Percentiles rank a stretch among this genome's conserved stretches.
These are phyloP conservation scores for Sesia bembeciformis DNA, from an alignment of 2,888 invertebrate genomes.

Conservation along the genomic window DNA sequence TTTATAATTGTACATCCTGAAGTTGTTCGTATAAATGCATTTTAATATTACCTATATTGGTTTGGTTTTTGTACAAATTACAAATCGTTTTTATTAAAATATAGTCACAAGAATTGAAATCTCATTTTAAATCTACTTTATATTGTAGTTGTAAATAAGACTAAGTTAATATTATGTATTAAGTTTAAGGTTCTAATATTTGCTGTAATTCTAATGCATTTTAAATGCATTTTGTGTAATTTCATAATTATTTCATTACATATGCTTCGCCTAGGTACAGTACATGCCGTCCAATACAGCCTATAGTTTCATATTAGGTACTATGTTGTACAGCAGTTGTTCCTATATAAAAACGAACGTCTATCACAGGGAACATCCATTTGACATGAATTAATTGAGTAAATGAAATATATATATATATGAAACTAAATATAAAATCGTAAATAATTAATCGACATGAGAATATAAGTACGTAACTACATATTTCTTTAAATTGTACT, in stretches of 20 bases:
- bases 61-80: too few species aligned
- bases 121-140: conserved; percentile 10
- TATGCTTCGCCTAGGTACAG: neutral
- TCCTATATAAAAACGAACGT: too few species aligned
- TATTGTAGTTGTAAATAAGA: neutral
- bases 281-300: neutral
- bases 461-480: too few species aligned
- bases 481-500: too few species aligned
- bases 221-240: conserved; percentile 33
- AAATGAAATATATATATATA: neutral
- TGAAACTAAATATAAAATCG: too few species aligned
- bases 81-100: too few species aligned
- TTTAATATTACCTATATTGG: too few species aligned
- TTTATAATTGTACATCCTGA: too few species aligned
- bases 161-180: conserved; percentile 4
- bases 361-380: too few species aligned
- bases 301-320: neutral
- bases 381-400: neutral
- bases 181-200: conserved; percentile 18
- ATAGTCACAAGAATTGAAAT: conserved; percentile 14
- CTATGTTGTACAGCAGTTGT: too few species aligned
- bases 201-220: conserved; percentile 28
- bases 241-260: neutral
- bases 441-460: too few species aligned
- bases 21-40: too few species aligned